Conservation (phyloP, 2,797 vertebrate species). For the Darevskia mixta region DNA sequence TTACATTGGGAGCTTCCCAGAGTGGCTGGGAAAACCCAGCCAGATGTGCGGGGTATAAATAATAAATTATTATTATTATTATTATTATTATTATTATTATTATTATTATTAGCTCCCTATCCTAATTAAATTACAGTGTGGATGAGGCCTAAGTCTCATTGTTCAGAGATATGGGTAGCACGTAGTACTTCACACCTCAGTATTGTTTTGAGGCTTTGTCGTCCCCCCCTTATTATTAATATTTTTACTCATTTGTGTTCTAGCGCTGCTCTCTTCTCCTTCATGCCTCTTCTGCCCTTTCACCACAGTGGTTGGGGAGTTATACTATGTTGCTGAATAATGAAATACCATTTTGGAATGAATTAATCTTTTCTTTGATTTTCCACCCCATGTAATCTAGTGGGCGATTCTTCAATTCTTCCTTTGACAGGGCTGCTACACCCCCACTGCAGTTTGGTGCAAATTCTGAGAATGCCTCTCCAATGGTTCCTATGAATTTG, state of each 20-base stretch:
- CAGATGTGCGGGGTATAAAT: too few species aligned
- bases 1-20: too few species aligned
- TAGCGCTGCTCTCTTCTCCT: not conserved
- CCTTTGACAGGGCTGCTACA: not conserved
- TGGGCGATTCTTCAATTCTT: accelerated
- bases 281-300: not conserved
- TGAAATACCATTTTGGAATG: not conserved
- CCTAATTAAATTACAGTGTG: too few species aligned
- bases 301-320: not conserved
- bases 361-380: not conserved
- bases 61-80: too few species aligned
- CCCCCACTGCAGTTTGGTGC: accelerated
- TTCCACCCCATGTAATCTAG: not conserved
- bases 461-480: slow-evolving; percentile 53
- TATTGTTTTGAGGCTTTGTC: not conserved
- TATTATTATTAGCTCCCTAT: too few species aligned
- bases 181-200: not conserved
- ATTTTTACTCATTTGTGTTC: not conserved
- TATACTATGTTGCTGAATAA: not conserved
- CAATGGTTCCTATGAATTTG: not conserved
- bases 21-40: too few species aligned
- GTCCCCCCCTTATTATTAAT: not conserved
- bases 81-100: too few species aligned
- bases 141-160: not conserved
- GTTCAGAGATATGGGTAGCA: not conserved